phyloP scores from a whole-genome alignment of 2,797 vertebrate genomes.

The Myiotriccus ornatus region DNA sequence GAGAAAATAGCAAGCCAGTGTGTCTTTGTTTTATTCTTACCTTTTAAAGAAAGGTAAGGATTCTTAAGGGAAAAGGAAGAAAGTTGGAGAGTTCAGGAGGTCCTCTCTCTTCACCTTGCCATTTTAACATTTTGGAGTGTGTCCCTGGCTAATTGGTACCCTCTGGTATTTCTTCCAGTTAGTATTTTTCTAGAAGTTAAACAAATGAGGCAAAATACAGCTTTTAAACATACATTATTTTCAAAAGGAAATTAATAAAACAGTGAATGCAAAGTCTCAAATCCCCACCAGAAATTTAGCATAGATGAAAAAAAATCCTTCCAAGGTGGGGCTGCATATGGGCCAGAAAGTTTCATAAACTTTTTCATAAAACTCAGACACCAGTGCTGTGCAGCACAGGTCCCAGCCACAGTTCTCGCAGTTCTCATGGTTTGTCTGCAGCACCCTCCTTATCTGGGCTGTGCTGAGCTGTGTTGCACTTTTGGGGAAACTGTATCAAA shows the following conservation, averaged over 20 bases:
- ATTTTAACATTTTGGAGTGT: not conserved
- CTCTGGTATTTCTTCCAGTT: not conserved
- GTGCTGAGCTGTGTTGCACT: not conserved
- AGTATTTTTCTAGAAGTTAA: not conserved
- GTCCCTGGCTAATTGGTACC: not conserved
- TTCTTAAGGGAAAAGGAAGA: not conserved
- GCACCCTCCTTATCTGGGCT: not conserved
- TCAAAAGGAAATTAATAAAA: not conserved
- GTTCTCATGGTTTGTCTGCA: not conserved
- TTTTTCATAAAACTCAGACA: accelerated
- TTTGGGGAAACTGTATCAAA: not conserved
- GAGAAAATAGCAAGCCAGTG: not conserved
- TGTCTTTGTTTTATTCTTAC: not conserved
- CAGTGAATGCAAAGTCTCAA: not conserved
- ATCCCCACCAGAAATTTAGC: not conserved
- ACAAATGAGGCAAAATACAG: not conserved
- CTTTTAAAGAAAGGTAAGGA: not conserved
- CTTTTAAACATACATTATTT: not conserved
- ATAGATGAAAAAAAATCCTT: not conserved
- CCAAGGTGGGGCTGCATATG: not conserved
- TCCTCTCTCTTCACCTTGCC: not conserved
- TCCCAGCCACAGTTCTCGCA: not conserved
- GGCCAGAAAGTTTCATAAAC: not conserved
- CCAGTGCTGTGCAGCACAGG: not conserved
- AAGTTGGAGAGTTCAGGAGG: not conserved